Evolutionary conservation across 1,140 invertebrate species (phyloP).

Genomic region (Amyelois transitella): DNA sequence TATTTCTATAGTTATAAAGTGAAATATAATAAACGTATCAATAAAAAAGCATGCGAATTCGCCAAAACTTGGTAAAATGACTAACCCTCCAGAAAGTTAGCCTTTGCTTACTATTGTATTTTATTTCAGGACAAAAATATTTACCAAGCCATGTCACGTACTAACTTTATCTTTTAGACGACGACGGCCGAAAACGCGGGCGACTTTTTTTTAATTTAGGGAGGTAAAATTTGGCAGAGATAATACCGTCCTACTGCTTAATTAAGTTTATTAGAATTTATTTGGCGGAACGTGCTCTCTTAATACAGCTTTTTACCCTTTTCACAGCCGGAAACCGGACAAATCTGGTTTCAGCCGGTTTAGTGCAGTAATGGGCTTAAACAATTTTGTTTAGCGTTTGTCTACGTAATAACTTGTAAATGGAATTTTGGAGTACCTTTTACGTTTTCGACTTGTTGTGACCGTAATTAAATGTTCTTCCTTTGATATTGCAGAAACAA

Average conservation of each 20-base stretch:
- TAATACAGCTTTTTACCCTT: conserved; percentile 44
- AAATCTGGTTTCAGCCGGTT: conserved; percentile 15
- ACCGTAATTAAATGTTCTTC: background rate
- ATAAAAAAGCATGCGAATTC: background rate
- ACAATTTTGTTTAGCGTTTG: conserved; percentile 7
- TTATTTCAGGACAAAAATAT: background rate
- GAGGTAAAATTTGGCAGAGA: conserved; percentile 50
- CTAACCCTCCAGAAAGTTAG: background rate
- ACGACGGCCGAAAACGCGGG: conserved; percentile 24
- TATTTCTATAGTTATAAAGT: too few relatives aligned
- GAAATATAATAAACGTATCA: background rate
- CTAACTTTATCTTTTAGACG: conserved; percentile 34
- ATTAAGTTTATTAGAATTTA: conserved; percentile 71
- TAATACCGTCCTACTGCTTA: conserved; percentile 56
- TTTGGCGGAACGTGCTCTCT: conserved; percentile 48
- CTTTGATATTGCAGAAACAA: too few relatives aligned
- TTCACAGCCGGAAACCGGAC: conserved; percentile 25
- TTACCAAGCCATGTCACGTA: conserved; percentile 29
- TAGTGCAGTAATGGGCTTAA: conserved; percentile 12
- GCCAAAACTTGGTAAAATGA: too few relatives aligned
- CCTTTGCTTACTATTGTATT: background rate
- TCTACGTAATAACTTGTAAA: background rate
- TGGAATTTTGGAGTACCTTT: background rate
- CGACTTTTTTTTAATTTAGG: conserved; percentile 48
- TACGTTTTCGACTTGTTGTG: background rate